A percentile compares a stretch with the other conserved stretches of the same genome.
phyloP scores from a whole-genome alignment of 2,888 invertebrate genomes.

The Aphidius colemani region DNA sequence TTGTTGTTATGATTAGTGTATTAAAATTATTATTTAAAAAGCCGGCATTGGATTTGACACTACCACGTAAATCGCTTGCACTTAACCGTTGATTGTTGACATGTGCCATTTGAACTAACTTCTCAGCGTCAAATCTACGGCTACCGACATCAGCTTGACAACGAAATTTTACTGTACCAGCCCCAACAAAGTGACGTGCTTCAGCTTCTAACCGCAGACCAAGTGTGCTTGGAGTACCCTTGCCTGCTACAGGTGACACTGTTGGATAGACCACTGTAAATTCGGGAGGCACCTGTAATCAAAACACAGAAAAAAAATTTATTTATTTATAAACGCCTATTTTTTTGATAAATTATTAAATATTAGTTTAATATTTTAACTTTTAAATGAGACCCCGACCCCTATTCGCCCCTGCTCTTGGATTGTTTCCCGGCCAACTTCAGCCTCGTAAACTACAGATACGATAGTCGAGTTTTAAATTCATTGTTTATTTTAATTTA shows the following conservation, averaged over 20 bases:
- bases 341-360: no score
- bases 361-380: no score
- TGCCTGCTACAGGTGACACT: constrained; percentile 22
- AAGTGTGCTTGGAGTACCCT: constrained; percentile 40
- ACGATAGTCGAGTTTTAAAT: no score
- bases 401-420: no score
- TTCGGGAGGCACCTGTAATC: constrained; percentile 43
- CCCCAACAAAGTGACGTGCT: constrained; percentile 39
- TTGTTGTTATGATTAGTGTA: background rate
- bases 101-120: constrained; percentile 39
- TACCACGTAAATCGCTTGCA: constrained; percentile 41
- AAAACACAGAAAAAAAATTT: no score
- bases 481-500: no score
- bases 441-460: no score
- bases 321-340: no score
- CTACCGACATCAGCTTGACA: constrained; percentile 48
- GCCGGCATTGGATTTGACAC: constrained; percentile 19
- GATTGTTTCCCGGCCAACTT: no score
- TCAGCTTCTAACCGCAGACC: constrained; percentile 49
- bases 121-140: constrained; percentile 35
- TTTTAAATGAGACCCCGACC: no score
- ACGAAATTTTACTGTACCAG: constrained; percentile 40
- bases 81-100: constrained; percentile 50
- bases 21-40: constrained; percentile 11
- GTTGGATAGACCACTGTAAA: constrained; percentile 40